Percentiles rank a stretch among this genome's conserved stretches.
phyloP scores from a whole-genome alignment of 2,888 invertebrate species.

The Caprella mutica region DNA sequence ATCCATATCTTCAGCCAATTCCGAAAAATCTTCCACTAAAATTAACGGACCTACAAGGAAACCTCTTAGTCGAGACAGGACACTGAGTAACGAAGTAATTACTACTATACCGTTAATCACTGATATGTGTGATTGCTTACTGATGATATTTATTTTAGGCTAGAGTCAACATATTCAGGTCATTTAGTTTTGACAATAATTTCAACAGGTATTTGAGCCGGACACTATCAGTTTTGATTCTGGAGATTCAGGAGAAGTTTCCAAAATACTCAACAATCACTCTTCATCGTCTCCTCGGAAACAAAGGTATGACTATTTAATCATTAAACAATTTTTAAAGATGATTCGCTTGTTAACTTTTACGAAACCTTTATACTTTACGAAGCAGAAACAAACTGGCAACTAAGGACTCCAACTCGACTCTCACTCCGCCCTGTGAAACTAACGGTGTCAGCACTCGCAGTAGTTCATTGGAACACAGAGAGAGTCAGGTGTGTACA shows the following conservation, averaged over 20 bases:
- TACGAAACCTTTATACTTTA: too few species aligned
- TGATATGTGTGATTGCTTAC: neutral
- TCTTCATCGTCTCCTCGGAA: too few species aligned
- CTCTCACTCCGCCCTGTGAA: neutral
- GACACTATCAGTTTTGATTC: slow-evolving; percentile 29
- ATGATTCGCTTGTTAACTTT: too few species aligned
- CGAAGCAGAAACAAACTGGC: too few species aligned
- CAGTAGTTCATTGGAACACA: too few species aligned
- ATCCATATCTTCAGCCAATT: slow-evolving; percentile 25
- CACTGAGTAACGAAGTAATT: slow-evolving; percentile 45
- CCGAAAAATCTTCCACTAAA: slow-evolving; percentile 17
- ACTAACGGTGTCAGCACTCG: too few species aligned
- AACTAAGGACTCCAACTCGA: slow-evolving; percentile 6
- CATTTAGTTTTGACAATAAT: too few species aligned
- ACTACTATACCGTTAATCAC: neutral
- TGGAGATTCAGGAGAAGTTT: slow-evolving; percentile 15
- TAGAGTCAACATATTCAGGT: neutral
- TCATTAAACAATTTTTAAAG: too few species aligned
- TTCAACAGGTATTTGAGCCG: slow-evolving; percentile 28
- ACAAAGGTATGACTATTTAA: too few species aligned
- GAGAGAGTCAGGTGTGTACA: too few species aligned
- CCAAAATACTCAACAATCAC: too few species aligned
- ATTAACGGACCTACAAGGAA: slow-evolving; percentile 35
- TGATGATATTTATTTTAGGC: neutral
- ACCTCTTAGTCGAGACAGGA: neutral